Evolutionary conservation across 2,797 vertebrate genomes (phyloP).

Genomic region (Trematomus bernacchii): DNA sequence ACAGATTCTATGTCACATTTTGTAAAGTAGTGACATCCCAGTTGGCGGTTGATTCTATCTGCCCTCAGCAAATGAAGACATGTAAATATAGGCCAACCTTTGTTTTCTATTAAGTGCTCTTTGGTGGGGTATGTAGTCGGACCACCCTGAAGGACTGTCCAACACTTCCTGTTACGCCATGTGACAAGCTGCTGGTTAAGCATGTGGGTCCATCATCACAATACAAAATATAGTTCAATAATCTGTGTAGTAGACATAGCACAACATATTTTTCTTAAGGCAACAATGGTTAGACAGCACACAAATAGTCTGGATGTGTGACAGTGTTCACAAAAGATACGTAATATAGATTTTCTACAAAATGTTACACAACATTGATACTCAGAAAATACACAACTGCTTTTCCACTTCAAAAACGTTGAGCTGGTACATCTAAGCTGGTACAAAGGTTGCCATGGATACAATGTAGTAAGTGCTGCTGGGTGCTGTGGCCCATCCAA

Average conservation of each 20-base stretch:
- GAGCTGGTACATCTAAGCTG: slow-evolving; percentile 36
- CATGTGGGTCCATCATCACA: slow-evolving; percentile 53
- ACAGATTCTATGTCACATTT: slow-evolving; percentile 32
- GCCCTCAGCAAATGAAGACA: slow-evolving; percentile 11
- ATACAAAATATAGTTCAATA: slow-evolving; percentile 63
- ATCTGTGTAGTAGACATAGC: slow-evolving; percentile 55
- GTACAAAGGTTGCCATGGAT: slow-evolving; percentile 51
- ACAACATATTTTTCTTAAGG: slow-evolving; percentile 77
- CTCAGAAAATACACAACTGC: slow-evolving; percentile 60
- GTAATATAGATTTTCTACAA: slow-evolving; percentile 60
- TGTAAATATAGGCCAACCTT: slow-evolving; percentile 17
- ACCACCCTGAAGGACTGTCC: slow-evolving; percentile 31
- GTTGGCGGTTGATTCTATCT: slow-evolving; percentile 18
- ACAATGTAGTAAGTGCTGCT: slow-evolving; percentile 33
- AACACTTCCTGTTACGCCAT: slow-evolving; percentile 11
- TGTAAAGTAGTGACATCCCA: slow-evolving; percentile 9
- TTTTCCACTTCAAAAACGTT: slow-evolving; percentile 53
- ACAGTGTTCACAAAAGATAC: slow-evolving; percentile 65
- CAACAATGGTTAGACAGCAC: slow-evolving; percentile 77
- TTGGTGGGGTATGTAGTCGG: slow-evolving; percentile 48
- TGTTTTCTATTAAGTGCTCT: slow-evolving; percentile 25
- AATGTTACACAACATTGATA: slow-evolving; percentile 49
- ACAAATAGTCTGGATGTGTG: slow-evolving; percentile 57
- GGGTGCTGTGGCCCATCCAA: slow-evolving; percentile 24
- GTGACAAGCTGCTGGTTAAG: slow-evolving; percentile 42